These are phyloP conservation scores for Scaptomyza reducta DNA, from an alignment of 2,888 invertebrate genomes.

Conservation along the genomic window DNA sequence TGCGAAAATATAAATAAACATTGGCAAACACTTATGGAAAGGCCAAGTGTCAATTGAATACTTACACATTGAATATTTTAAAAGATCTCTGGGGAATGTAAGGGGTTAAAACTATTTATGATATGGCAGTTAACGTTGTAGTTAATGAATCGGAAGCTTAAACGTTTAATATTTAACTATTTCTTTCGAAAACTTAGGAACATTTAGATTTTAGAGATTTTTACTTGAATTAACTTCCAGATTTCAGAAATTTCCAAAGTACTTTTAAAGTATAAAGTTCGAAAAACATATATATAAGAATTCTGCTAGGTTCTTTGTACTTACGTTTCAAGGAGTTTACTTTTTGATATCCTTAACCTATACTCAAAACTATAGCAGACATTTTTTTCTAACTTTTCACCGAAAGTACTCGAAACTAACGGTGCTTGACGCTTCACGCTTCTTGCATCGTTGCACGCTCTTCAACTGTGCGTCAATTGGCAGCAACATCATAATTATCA, in stretches of 20 bases:
- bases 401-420: slow-evolving; percentile 12
- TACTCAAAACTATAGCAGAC: too few species aligned
- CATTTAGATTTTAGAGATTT: neutral
- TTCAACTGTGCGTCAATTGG: slow-evolving; percentile 50
- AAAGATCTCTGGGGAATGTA: too few species aligned
- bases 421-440: slow-evolving; percentile 57
- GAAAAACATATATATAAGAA: too few species aligned
- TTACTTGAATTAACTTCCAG: neutral
- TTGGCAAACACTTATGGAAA: too few species aligned
- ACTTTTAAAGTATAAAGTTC: too few species aligned
- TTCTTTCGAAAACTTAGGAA: neutral
- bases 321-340: too few species aligned
- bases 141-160: neutral
- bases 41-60: neutral
- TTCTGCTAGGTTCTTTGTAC: too few species aligned
- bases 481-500: slow-evolving; percentile 56
- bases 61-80: too few species aligned
- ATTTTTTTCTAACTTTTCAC: neutral
- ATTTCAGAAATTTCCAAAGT: too few species aligned
- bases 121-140: neutral
- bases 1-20: too few species aligned
- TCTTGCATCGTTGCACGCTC: slow-evolving; percentile 26
- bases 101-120: too few species aligned
- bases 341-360: too few species aligned
- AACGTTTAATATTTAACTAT: neutral